These are phyloP conservation scores for Caenorhabditis angaria DNA, from an alignment of 2,888 invertebrate genomes.

Conservation along the genomic window DNA sequence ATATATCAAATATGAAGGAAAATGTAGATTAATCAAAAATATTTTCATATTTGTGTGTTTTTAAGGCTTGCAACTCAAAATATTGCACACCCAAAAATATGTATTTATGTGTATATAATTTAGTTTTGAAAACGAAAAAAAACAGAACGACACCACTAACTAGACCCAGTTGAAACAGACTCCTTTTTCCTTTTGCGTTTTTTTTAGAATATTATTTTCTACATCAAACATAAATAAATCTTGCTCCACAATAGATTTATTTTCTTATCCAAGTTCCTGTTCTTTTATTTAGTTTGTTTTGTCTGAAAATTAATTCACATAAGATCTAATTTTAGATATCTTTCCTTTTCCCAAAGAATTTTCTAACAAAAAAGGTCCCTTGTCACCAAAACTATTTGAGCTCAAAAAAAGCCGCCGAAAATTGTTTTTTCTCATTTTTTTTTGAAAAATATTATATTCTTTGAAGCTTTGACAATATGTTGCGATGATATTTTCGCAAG, in stretches of 20 bases:
- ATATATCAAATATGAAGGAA: not conserved
- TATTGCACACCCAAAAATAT: not conserved
- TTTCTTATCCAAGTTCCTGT: not conserved
- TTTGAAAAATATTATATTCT: not conserved
- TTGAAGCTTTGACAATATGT: not conserved
- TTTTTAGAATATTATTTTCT: not conserved
- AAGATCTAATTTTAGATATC: no score
- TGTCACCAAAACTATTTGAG: not conserved
- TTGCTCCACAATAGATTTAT: not conserved
- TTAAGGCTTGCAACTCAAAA: no score
- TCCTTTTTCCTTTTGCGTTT: not conserved
- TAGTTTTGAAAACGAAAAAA: not conserved
- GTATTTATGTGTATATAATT: slow-evolving; percentile 4
- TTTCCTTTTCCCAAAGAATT: slow-evolving; percentile 8
- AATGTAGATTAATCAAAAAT: not conserved
- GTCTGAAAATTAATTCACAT: not conserved
- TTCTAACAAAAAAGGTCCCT: no score
- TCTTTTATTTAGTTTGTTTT: not conserved
- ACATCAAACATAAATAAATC: no score
- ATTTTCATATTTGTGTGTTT: not conserved
- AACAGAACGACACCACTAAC: slow-evolving; percentile 3
- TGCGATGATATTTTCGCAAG: slow-evolving; percentile 68
- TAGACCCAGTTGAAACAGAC: not conserved
- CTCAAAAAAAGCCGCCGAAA: slow-evolving; percentile 5
- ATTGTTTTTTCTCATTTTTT: not conserved